Percentiles rank a stretch among this genome's conserved stretches.
Evolutionary conservation across 2,113 vertebrate genomes (phyloP).

Genomic region (Mus spicilegus): DNA sequence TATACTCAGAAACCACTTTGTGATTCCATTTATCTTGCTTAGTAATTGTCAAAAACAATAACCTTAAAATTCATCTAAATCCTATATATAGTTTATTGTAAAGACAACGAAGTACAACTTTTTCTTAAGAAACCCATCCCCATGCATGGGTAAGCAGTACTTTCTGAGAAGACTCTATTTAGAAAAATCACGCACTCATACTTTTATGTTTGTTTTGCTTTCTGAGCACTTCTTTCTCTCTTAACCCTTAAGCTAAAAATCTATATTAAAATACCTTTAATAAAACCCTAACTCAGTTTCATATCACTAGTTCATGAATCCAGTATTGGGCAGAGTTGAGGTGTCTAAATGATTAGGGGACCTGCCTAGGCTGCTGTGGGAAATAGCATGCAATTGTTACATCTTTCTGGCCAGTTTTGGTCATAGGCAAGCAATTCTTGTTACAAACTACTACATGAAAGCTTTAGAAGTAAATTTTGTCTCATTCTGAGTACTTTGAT

Average conservation of each 20-base stretch:
- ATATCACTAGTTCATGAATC: not conserved
- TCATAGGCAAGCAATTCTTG: not conserved
- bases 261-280: not conserved
- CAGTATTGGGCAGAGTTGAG: not conserved
- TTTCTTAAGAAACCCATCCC: not conserved
- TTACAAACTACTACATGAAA: not conserved
- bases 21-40: not conserved
- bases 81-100: not conserved
- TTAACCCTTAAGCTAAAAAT: not conserved
- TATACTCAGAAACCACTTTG: not conserved
- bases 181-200: not conserved
- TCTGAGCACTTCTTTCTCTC: not conserved
- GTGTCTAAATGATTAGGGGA: not conserved
- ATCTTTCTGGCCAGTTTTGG: not conserved
- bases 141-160: not conserved
- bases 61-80: not conserved
- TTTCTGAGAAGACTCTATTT: not conserved
- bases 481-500: not conserved
- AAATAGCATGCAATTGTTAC: not conserved
- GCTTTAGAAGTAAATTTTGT: not conserved
- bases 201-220: not conserved
- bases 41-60: not conserved
- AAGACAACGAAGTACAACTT: not conserved
- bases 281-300: not conserved
- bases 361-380: not conserved